Base-by-base conservation (phyloP, 2,113 vertebrate species). In the Xenopus borealis region DNA sequence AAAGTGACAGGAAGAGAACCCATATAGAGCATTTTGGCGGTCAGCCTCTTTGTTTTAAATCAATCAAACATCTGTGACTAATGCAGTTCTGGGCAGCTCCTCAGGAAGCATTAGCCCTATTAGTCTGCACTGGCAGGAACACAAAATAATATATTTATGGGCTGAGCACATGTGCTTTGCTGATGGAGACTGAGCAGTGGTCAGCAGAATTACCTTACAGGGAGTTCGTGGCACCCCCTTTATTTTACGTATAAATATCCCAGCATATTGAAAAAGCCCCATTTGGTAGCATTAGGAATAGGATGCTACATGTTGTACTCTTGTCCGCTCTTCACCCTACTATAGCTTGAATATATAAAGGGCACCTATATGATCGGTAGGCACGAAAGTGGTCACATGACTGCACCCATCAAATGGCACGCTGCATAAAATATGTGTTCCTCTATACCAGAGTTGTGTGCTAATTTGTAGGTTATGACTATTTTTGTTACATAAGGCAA, bases 101-200 rank as follows among this genome's bases (percentile, higher is more conserved):
- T 95, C 94, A 95, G 96, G 95, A 98, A 98, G 93, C 95, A 97
- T 97, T 96, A 96, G 92, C 84, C 89, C 93, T 95, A 96, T 97
- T 97, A 98, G 94, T 88, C 86, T 91, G 87, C 85, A 86, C 92
- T 94, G 93, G 94, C 94, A 95, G 92, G 92, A 93, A 90, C 85
- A 86, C 88, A 84, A 85, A 87, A 87, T 90, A 88, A 92, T 91
- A 89, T 92, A 93, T 92, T 94, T 93, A 94, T 91, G 92, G 91
- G 87, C 86, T 82, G 85, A 86, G 83, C 84, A 86, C 82, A 81
- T 86, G 85, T 83, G 81, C 86, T 82, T 86, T 82, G 82, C 84
- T 82, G 78, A 73, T 81, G 79, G 80, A 87, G 83, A 81, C 78
- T 0, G 0, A 80, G 69, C 2, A 2, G 70, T 81, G 86, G 85